Conservation (phyloP, 2,797 vertebrate species). For the Epinephelus coioides region DNA sequence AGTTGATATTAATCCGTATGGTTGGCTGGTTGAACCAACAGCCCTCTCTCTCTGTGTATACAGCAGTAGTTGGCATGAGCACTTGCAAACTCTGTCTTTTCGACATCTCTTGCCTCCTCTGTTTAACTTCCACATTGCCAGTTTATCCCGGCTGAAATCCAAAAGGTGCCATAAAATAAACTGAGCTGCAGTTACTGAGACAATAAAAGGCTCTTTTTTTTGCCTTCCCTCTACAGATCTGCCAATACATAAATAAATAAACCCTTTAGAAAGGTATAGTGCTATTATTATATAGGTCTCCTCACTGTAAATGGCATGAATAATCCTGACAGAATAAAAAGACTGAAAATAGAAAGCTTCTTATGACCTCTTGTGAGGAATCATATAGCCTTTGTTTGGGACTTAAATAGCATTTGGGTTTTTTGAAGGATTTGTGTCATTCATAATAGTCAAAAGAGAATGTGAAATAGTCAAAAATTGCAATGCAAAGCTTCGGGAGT, state of each 20-base stretch:
- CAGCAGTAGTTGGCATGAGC: slow-evolving; percentile 33
- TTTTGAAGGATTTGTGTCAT: slow-evolving; percentile 32
- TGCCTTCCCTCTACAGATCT: slow-evolving; percentile 36
- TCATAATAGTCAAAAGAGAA: slow-evolving; percentile 9
- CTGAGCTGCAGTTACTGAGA: slow-evolving; percentile 50
- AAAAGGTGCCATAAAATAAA: slow-evolving; percentile 59
- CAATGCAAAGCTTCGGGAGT: slow-evolving; percentile 12
- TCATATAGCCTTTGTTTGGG: neutral
- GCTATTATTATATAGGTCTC: slow-evolving; percentile 29
- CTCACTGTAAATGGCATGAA: slow-evolving; percentile 24
- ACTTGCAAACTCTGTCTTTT: slow-evolving; percentile 46
- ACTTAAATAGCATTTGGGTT: slow-evolving; percentile 15
- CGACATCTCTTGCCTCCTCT: slow-evolving; percentile 46
- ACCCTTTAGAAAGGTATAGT: slow-evolving; percentile 15
- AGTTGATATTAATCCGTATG: slow-evolving; percentile 40
- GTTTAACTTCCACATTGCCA: slow-evolving; percentile 46
- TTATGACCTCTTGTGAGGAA: neutral
- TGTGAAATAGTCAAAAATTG: slow-evolving; percentile 7
- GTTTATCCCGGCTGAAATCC: slow-evolving; percentile 48
- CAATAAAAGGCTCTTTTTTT: slow-evolving; percentile 47
- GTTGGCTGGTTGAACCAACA: slow-evolving; percentile 56
- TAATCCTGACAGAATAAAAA: slow-evolving; percentile 25
- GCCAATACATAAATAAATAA: slow-evolving; percentile 53
- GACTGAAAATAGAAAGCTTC: slow-evolving; percentile 13
- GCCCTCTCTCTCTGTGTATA: slow-evolving; percentile 17